Evolutionary conservation across 2,113 vertebrate species (phyloP).

Genomic region (Protobothrops flavoviridis): DNA sequence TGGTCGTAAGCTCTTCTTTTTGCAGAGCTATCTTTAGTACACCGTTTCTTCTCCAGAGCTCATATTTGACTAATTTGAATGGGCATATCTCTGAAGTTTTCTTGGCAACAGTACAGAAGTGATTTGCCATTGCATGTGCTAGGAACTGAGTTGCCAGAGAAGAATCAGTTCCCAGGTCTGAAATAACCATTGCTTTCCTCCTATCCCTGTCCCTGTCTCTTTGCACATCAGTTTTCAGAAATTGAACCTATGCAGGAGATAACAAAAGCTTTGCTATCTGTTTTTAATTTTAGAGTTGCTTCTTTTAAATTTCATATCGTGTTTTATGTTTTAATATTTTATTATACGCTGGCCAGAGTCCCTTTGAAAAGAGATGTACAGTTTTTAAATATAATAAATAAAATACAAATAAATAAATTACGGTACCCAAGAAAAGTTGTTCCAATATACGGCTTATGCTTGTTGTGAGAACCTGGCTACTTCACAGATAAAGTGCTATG

Average conservation of each 20-base stretch:
- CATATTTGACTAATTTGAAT: not conserved
- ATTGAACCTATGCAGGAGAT: not conserved
- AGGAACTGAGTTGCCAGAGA: not conserved
- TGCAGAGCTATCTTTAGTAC: not conserved
- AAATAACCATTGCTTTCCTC: not conserved
- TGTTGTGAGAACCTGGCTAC: not conserved
- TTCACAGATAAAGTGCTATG: not conserved
- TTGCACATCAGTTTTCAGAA: not conserved
- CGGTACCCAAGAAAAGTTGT: not conserved
- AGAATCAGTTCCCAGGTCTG: not conserved
- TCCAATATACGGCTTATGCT: not conserved
- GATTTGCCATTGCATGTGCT: not conserved
- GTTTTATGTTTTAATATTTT: no score
- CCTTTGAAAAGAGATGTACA: no score
- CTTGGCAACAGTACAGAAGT: not conserved
- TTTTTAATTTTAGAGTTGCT: no score
- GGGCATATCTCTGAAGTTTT: not conserved
- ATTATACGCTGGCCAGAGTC: no score
- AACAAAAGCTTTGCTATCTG: not conserved
- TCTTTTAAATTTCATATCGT: no score
- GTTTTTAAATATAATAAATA: no score
- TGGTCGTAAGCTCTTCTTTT: not conserved
- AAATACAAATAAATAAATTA: no score
- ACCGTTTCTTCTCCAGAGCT: not conserved
- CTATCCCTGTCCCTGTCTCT: no score